Percentiles rank a stretch among this genome's conserved stretches.
These are phyloP conservation scores for Engraulis encrasicolus DNA, from an alignment of 2,113 vertebrate species.

Conservation along the genomic window DNA sequence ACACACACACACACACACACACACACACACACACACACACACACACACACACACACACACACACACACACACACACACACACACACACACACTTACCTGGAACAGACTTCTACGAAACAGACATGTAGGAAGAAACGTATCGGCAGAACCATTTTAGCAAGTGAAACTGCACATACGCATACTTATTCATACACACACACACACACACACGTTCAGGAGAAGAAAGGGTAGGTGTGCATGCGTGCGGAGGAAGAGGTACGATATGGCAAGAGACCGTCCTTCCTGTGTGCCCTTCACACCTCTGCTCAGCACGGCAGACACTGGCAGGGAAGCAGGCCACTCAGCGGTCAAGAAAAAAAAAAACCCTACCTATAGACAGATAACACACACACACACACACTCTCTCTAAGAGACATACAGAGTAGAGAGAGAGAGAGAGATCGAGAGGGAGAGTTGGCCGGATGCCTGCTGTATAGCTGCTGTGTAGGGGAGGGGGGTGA, in stretches of 20 bases:
- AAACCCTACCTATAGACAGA: background rate
- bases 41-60: no score
- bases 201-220: constrained; percentile 17
- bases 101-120: constrained; percentile 80
- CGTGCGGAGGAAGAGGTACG: no score
- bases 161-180: background rate
- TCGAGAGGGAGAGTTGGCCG: constrained; percentile 24
- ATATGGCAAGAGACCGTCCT: no score
- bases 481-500: constrained; percentile 60
- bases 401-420: background rate
- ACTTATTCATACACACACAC: constrained; percentile 25
- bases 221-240: background rate
- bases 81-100: constrained; percentile 82
- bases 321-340: no score
- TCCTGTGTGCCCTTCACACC: background rate
- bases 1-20: no score
- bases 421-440: constrained; percentile 22
- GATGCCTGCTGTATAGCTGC: constrained; percentile 72
- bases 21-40: no score
- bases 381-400: background rate
- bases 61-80: constrained; percentile 31
- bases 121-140: constrained; percentile 83
- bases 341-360: background rate
- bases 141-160: constrained; percentile 53
- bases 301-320: background rate